These are phyloP conservation scores for Epirrhoe alternata DNA, from an alignment of 2,888 invertebrate genomes.

Conservation along the genomic window DNA sequence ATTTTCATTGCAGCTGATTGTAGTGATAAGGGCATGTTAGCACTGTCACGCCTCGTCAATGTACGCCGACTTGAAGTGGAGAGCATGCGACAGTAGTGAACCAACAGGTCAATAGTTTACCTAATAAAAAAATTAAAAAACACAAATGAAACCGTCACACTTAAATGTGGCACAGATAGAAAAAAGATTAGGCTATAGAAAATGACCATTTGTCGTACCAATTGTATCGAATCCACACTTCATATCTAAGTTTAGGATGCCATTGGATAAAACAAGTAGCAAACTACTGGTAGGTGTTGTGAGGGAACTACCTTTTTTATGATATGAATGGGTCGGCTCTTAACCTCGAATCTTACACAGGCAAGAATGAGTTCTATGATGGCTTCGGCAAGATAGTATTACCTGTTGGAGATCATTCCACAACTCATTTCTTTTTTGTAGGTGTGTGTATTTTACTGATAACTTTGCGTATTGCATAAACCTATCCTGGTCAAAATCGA, in stretches of 20 bases:
- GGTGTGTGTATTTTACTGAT: background rate
- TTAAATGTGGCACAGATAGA: too few relatives aligned
- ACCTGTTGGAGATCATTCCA: background rate
- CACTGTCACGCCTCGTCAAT: conserved; percentile 68
- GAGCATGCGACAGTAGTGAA: conserved; percentile 20
- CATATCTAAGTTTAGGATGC: too few relatives aligned
- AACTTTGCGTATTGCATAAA: conserved; percentile 55
- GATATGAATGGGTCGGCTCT: too few relatives aligned
- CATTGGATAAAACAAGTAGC: too few relatives aligned
- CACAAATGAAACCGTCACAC: background rate
- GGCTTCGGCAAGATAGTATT: too few relatives aligned
- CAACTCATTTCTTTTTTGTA: background rate
- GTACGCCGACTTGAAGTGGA: conserved; percentile 35
- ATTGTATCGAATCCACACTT: too few relatives aligned
- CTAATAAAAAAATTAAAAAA: background rate
- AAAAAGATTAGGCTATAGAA: too few relatives aligned
- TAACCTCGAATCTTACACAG: too few relatives aligned
- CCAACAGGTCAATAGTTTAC: conserved; percentile 21
- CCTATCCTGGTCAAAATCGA: conserved; percentile 67
- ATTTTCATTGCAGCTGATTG: conserved; percentile 68
- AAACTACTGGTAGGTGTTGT: too few relatives aligned
- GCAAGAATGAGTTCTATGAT: too few relatives aligned
- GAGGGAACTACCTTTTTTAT: too few relatives aligned
- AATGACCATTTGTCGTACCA: too few relatives aligned
- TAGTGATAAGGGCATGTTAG: conserved; percentile 62